Base-by-base conservation (phyloP, 2,113 vertebrate species). In the Chamaea fasciata region DNA sequence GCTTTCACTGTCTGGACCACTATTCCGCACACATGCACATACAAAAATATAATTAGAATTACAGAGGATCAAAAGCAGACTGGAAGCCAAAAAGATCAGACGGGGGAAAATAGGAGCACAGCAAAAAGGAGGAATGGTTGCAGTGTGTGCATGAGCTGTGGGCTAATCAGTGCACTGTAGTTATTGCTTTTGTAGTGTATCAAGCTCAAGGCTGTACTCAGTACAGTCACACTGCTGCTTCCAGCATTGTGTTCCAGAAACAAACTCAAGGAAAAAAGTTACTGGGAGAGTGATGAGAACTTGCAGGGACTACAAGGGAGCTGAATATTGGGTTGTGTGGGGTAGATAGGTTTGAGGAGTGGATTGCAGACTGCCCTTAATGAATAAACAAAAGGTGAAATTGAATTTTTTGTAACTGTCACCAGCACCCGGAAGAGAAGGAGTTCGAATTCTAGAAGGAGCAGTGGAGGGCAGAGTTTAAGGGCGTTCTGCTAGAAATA, bases 21-120 rank as follows among this genome's bases (percentile, higher is more conserved):
- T 0, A 26, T 92, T 93, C 59, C 0, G 1, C 78, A 53, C 82
- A 15, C 78, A 8, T 44, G 74, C 35, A 1, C 10, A 2, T 35
- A 28, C 63, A 80, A 27, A 88, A 88, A 65, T 74, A 5, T 39
- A 46, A 77, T 22, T 53, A 55, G 90, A 90, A 95, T 97, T 93
- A 88, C 21, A 11, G 63, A 39, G 94, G 83, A 88, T 95, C 88
- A 94, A 65, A 89, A 70, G 42, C 42, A 52, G 79, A 55, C 30
- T 1, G 19, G 39, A 27, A 93, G 47, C 47, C 42, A 33, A 15
- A 80, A 53, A 27, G 85, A 70, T 83, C 79, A 88, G 83, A 26
- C 2, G 30, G 30, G 49, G 10, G 5, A 33, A 80, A 90, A 53
- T 0, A 10, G 30, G 75, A 88, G 47, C 0, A 0, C 23, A 6